These are phyloP conservation scores for Meloidogyne floridensis DNA, from an alignment of 1,140 invertebrate species.

Conservation along the genomic window DNA sequence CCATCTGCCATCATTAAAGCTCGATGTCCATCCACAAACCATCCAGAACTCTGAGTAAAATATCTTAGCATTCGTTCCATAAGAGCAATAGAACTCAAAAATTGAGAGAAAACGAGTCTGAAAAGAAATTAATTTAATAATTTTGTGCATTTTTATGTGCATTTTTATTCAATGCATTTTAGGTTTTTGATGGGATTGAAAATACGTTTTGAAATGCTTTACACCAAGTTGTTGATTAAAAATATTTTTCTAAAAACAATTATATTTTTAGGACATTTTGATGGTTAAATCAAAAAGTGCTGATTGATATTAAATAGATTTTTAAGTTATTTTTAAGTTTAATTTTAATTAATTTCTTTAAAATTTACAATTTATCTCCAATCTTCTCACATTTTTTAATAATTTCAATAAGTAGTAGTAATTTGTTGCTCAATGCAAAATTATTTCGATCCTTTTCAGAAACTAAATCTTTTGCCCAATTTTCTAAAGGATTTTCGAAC, in stretches of 20 bases:
- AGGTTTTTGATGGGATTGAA: no score
- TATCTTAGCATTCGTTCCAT: constrained; percentile 68
- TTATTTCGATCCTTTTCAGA: constrained; percentile 56
- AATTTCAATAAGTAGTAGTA: constrained; percentile 68
- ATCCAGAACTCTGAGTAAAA: constrained; percentile 57
- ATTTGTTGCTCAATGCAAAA: constrained; percentile 67
- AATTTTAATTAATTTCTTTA: background rate
- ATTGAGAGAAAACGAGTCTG: constrained; percentile 70
- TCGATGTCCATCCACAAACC: constrained; percentile 60
- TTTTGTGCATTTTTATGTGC: no score
- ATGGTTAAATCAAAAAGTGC: no score
- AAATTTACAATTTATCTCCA: constrained; percentile 70
- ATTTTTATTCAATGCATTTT: no score
- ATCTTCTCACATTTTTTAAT: constrained; percentile 69
- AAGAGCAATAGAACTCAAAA: constrained; percentile 67
- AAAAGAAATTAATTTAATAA: constrained; percentile 26
- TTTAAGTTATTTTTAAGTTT: no score
- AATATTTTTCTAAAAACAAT: no score
- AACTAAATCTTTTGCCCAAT: constrained; percentile 39
- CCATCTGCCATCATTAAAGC: constrained; percentile 48
- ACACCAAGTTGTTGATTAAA: no score
- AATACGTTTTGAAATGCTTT: no score
- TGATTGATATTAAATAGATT: no score
- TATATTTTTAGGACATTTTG: no score
- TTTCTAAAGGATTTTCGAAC: background rate